These are phyloP conservation scores for Noturus placidus DNA, from an alignment of 2,113 vertebrate species.

Conservation along the genomic window DNA sequence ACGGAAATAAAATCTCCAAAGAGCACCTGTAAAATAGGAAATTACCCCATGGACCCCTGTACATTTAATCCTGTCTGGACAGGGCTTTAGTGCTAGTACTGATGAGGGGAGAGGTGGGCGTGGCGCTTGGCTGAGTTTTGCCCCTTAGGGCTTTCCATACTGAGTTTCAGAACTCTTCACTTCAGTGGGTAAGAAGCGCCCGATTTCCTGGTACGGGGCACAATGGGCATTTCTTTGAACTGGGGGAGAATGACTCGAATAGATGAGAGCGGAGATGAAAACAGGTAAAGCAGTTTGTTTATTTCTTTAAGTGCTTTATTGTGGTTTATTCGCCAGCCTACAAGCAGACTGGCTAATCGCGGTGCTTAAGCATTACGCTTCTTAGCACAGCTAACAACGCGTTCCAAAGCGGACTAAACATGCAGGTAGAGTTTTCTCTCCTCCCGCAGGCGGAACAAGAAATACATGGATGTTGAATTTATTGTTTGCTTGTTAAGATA, in stretches of 20 bases:
- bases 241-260: not conserved
- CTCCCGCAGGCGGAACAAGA: not conserved
- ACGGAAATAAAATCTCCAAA: too few relatives aligned
- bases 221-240: not conserved
- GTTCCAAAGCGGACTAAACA: not conserved
- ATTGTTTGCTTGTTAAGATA: not conserved
- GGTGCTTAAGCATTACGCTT: not conserved
- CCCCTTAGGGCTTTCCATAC: constrained; percentile 26
- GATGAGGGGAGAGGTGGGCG: not conserved
- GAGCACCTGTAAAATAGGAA: too few relatives aligned
- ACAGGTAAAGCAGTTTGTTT: not conserved
- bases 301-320: not conserved
- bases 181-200: not conserved
- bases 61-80: too few relatives aligned
- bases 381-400: constrained; percentile 10
- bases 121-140: constrained; percentile 3
- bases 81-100: not conserved
- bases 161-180: constrained; percentile 17
- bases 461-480: fast-evolving
- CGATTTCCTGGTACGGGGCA: constrained; percentile 8
- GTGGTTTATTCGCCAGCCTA: too few relatives aligned
- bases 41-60: too few relatives aligned
- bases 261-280: not conserved
- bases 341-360: not conserved
- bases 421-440: not conserved